Evolutionary conservation across 2,797 vertebrate genomes (phyloP), one percentile per base, ranked within the genome.

Genomic region (Alcedo quadribrachys): DNA sequence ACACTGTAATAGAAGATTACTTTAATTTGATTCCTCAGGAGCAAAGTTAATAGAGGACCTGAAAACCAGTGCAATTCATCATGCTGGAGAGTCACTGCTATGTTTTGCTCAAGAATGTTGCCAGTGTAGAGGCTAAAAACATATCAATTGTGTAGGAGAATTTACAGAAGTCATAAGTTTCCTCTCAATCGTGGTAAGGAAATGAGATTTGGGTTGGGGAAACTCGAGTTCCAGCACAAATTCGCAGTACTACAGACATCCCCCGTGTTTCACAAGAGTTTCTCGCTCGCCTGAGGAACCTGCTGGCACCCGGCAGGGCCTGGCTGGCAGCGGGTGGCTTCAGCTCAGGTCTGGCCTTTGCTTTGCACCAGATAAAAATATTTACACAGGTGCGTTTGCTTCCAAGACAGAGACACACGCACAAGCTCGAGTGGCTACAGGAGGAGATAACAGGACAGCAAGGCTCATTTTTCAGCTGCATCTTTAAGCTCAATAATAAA

Each of bases 11-110:
- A 93, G 84, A 86, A 96, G 94, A 95, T 96, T 85, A 82, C 84
- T 95, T 95, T 95, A 88, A 97, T 96, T 91, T 94, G 92, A 96
- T 95, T 95, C 83, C 89, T 96, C 18, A 32, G 89, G 94, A 97
- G 86, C 94, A 95, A 95, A 96, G 93, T 83, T 95, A 96, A 94
- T 70, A 78, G 80, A 90, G 68, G 77, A 80, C 70, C 84, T 62
- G 54, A 57, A 92, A 90, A 66, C 20, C 84, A 45, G 45, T 9
- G 40, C 77, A 24, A 66, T 90, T 77, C 40, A 62, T 94, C 95
- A 76, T 7, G 10, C 48, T 2, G 70, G 77, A 85, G 85, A 80
- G 76, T 53, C 66, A 11, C 60, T 2, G 54, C 71, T 69, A 5
- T 13, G 81, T 40, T 74, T 67, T 53, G 81, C 77, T 78, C 40